Evolutionary conservation across 2,888 invertebrate genomes (phyloP).

Genomic region (Aspidiotus destructor): DNA sequence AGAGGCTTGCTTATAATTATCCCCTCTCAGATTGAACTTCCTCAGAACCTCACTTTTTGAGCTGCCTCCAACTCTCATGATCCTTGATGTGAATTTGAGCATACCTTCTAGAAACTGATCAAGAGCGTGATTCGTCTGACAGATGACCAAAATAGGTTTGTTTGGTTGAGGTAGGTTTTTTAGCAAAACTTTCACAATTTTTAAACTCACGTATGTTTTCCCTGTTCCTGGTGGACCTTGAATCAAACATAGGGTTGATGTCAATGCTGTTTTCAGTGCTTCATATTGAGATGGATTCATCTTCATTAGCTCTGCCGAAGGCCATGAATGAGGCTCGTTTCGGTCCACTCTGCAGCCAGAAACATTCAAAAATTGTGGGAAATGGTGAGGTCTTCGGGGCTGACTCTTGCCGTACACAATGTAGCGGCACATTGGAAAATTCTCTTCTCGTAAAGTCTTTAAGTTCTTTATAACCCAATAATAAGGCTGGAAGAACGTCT

Average conservation of each 20-base stretch:
- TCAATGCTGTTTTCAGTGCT: constrained; percentile 59
- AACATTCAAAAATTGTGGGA: too few relatives aligned
- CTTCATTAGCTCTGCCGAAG: constrained; percentile 41
- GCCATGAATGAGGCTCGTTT: constrained; percentile 28
- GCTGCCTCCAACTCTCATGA: constrained; percentile 54
- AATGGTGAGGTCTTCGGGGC: background rate
- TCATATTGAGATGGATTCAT: constrained; percentile 57
- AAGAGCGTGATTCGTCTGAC: constrained; percentile 76
- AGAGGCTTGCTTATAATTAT: too few relatives aligned
- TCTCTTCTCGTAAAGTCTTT: constrained; percentile 48
- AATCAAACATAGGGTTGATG: constrained; percentile 62
- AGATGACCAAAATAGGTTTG: constrained; percentile 57
- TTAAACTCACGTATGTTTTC: constrained; percentile 61
- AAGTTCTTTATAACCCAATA: constrained; percentile 60
- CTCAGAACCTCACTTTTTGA: too few relatives aligned
- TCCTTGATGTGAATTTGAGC: constrained; percentile 48
- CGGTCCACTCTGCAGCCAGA: too few relatives aligned
- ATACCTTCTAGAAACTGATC: constrained; percentile 74
- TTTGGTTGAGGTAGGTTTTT: constrained; percentile 3
- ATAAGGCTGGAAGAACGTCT: constrained; percentile 73
- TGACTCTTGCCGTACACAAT: constrained; percentile 48
- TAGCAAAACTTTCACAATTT: constrained; percentile 51
- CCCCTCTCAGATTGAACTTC: too few relatives aligned
- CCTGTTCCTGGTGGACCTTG: constrained; percentile 86
- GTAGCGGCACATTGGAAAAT: constrained; percentile 59